phyloP scores from a whole-genome alignment of 1,140 invertebrate genomes.

The Megalopta genalis region DNA sequence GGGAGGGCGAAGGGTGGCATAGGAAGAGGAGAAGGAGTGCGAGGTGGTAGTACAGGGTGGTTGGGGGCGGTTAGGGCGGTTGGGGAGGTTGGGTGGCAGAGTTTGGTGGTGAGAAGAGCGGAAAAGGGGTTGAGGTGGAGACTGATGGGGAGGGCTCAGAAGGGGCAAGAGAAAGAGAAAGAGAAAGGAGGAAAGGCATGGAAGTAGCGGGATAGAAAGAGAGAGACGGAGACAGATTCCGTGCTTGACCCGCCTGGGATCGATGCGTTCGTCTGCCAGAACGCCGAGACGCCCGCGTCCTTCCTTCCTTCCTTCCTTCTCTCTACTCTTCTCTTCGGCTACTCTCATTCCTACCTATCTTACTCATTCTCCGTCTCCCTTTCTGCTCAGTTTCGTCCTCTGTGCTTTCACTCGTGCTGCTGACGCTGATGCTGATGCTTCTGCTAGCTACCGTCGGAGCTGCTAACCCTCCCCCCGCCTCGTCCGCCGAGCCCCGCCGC shows the following conservation, averaged over 20 bases:
- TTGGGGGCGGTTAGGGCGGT: conserved; percentile 22
- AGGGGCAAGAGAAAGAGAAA: conserved; percentile 44
- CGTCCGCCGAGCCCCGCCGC: no score
- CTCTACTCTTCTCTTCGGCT: conserved; percentile 32
- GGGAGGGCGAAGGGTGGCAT: conserved; percentile 8
- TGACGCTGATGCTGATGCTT: conserved; percentile 63
- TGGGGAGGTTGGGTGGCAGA: conserved; percentile 52
- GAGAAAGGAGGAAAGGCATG: conserved; percentile 53
- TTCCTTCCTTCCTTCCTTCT: conserved; percentile 68
- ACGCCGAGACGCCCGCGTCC: conserved; percentile 77
- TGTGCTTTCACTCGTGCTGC: conserved; percentile 65
- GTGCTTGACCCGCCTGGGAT: conserved; percentile 80
- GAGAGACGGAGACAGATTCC: conserved; percentile 70
- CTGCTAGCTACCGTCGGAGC: conserved; percentile 58
- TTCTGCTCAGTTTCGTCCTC: conserved; percentile 55
- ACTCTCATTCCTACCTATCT: conserved; percentile 42
- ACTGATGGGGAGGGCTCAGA: conserved; percentile 55
- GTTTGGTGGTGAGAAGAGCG: conserved; percentile 57
- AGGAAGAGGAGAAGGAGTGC: conserved; percentile 6
- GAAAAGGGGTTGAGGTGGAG: conserved; percentile 41
- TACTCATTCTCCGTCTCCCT: conserved; percentile 48
- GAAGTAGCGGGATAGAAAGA: conserved; percentile 46
- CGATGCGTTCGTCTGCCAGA: conserved; percentile 81
- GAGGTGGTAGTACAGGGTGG: conserved; percentile 32
- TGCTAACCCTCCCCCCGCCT: conserved; percentile 31